These are phyloP conservation scores for Strix aluco DNA, from an alignment of 2,113 vertebrate species.

Conservation along the genomic window DNA sequence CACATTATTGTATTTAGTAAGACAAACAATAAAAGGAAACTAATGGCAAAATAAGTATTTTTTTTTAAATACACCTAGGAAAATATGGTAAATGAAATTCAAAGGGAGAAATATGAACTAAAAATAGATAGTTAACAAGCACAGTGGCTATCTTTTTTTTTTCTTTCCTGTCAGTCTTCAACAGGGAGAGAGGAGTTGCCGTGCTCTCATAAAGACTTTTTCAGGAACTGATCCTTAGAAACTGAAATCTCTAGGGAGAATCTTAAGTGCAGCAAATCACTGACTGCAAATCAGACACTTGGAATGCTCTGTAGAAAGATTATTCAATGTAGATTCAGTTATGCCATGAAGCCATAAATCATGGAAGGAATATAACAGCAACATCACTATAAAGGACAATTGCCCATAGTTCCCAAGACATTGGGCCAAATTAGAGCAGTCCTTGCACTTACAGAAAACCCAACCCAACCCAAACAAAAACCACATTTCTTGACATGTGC, in stretches of 20 bases:
- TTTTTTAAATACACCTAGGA: not conserved
- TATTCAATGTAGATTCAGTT: not conserved
- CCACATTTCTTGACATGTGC: not conserved
- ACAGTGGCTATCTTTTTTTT: not conserved
- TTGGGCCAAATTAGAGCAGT: not conserved
- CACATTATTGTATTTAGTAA: not conserved
- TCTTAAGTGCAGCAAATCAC: conserved; percentile 14
- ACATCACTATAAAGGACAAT: not conserved
- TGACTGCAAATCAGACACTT: not conserved
- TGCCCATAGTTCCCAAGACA: not conserved
- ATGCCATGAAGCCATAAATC: not conserved
- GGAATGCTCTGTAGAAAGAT: not conserved
- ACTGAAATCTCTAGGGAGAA: not conserved
- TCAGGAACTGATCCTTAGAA: conserved; percentile 11
- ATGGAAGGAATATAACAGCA: not conserved
- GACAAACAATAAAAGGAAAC: not conserved
- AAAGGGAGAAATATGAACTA: not conserved
- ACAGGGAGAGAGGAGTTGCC: not conserved
- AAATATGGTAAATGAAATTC: not conserved
- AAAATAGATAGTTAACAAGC: not conserved
- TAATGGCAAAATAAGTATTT: not conserved
- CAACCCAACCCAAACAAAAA: not conserved
- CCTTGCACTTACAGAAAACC: not conserved
- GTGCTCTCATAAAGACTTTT: not conserved
- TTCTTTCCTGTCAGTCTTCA: not conserved